Percentiles rank a stretch among this genome's conserved stretches.
These are phyloP conservation scores for Callaeas wilsoni DNA, from an alignment of 2,113 vertebrate species.

Conservation along the genomic window DNA sequence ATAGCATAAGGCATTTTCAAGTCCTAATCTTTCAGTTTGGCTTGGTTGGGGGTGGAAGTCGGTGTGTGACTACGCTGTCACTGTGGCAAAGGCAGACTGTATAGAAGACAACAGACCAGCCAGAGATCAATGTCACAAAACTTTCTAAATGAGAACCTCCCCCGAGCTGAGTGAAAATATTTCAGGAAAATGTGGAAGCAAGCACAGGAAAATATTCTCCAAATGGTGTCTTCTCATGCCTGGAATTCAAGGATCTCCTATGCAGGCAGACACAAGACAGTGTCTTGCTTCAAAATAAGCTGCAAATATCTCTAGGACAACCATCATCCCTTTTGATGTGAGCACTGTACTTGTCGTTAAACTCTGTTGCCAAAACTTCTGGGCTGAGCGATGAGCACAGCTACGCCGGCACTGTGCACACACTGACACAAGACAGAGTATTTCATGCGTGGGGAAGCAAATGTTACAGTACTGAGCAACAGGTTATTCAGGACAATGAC, in stretches of 20 bases:
- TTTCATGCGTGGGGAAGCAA: neutral
- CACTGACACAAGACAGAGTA: neutral
- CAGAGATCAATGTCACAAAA: neutral
- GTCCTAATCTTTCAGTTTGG: neutral
- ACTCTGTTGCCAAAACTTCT: neutral
- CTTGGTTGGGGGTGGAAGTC: neutral
- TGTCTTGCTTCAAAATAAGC: neutral
- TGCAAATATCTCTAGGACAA: neutral
- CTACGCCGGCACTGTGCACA: fast-evolving
- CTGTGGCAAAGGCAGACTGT: fast-evolving
- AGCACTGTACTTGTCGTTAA: neutral
- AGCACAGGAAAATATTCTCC: neutral
- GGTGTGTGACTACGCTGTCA: fast-evolving
- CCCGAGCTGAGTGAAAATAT: neutral
- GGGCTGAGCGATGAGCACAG: neutral
- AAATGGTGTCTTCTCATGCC: neutral
- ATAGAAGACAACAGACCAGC: neutral
- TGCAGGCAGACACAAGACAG: neutral
- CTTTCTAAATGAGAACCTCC: neutral
- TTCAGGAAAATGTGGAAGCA: neutral
- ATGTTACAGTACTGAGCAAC: neutral
- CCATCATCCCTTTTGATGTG: neutral
- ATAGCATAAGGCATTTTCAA: neutral
- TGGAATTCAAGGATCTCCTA: neutral
- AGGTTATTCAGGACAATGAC: neutral